Percentiles rank a stretch among this genome's conserved stretches.
phyloP scores from a whole-genome alignment of 2,797 vertebrate species.

The Schizopygopsis malacanthus region DNA sequence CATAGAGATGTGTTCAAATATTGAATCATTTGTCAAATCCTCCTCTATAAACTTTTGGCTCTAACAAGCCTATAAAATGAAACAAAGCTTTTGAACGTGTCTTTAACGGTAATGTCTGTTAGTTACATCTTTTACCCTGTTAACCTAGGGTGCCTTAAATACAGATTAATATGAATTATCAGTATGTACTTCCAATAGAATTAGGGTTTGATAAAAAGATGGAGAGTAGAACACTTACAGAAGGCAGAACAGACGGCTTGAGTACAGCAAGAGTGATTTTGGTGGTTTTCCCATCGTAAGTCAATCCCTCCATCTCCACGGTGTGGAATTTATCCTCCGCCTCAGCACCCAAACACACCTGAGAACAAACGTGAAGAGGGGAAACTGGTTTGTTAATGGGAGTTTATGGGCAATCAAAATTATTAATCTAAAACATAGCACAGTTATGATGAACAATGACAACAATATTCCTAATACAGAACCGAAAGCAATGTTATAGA shows the following conservation, averaged over 20 bases:
- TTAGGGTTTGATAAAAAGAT: background rate
- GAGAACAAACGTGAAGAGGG: slow-evolving; percentile 31
- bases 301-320: slow-evolving; percentile 81
- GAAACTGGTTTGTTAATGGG: background rate
- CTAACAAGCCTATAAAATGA: no score
- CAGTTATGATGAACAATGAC: background rate
- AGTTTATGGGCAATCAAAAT: background rate
- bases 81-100: no score
- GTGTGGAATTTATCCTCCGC: slow-evolving; percentile 82
- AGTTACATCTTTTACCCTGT: background rate
- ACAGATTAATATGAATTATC: background rate
- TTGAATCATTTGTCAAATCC: no score
- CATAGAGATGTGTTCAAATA: no score
- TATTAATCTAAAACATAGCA: background rate
- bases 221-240: slow-evolving; percentile 73
- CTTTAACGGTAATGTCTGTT: no score
- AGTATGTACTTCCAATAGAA: background rate
- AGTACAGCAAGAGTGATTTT: slow-evolving; percentile 80
- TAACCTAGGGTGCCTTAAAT: background rate
- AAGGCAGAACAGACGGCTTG: slow-evolving; percentile 81
- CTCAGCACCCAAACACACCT: slow-evolving; percentile 82
- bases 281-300: slow-evolving; percentile 78
- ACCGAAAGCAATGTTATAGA: background rate
- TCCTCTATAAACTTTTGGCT: no score
- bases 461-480: background rate